Percentiles rank a stretch among this genome's conserved stretches.
Conservation (phyloP, 2,888 invertebrate species). For the Lasioglossum pauxillum region DNA sequence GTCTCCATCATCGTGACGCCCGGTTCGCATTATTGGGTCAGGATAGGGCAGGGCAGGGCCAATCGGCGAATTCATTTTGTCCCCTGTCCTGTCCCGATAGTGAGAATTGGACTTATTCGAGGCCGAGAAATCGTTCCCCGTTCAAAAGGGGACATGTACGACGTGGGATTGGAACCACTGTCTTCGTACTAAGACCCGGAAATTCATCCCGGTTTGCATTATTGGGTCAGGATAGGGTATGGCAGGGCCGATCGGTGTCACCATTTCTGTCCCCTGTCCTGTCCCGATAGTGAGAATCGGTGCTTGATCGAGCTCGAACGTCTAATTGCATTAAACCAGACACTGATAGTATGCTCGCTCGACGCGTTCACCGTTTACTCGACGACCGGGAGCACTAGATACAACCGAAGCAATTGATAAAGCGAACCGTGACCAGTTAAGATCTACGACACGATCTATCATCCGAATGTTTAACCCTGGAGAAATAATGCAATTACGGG, state of each 20-base stretch:
- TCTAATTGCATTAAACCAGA: not conserved
- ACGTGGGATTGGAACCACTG: slow-evolving; percentile 4
- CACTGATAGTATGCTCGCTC: not conserved
- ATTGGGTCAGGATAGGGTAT: slow-evolving; percentile 63
- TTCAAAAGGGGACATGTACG: not conserved
- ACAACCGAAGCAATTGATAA: not conserved
- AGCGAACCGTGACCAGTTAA: not conserved
- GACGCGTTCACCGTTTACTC: not conserved
- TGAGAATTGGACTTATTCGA: slow-evolving; percentile 49
- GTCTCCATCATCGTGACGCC: slow-evolving; percentile 37
- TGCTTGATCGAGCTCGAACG: slow-evolving; percentile 12
- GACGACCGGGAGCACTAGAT: too few relatives aligned
- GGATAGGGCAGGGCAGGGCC: slow-evolving; percentile 63
- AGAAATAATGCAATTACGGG: not conserved
- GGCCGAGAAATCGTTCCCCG: not conserved
- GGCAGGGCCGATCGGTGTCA: slow-evolving; percentile 55
- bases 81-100: slow-evolving; percentile 63
- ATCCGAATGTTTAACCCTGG: not conserved
- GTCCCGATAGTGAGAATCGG: slow-evolving; percentile 41
- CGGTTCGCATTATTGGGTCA: slow-evolving; percentile 62
- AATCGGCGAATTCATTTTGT: slow-evolving; percentile 49
- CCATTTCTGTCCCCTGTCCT: slow-evolving; percentile 60
- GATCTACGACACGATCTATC: not conserved
- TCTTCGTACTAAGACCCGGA: not conserved
- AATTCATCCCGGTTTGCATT: slow-evolving; percentile 50